A percentile compares a stretch with the other conserved stretches of the same genome.
These are phyloP conservation scores for Macaria notata DNA, from an alignment of 2,888 invertebrate genomes.

Conservation along the genomic window DNA sequence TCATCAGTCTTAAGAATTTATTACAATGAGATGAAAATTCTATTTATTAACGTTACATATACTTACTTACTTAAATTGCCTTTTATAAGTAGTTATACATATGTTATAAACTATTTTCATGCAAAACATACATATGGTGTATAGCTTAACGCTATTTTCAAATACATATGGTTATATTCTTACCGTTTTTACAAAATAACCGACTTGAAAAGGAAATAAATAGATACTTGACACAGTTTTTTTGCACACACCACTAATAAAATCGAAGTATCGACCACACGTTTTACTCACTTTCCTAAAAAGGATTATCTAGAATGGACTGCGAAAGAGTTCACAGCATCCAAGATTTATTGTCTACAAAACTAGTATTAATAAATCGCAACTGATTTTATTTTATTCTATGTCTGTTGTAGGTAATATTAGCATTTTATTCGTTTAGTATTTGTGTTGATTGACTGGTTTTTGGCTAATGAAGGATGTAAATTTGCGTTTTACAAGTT, in stretches of 20 bases:
- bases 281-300: conserved; percentile 6
- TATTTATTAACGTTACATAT: too few relatives aligned
- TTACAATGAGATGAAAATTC: too few relatives aligned
- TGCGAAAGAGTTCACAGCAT: conserved; percentile 13
- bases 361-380: conserved; percentile 2
- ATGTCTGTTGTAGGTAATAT: background rate
- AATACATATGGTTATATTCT: too few relatives aligned
- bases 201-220: background rate
- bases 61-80: too few relatives aligned
- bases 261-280: conserved; percentile 1
- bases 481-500: background rate
- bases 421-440: conserved; percentile 6
- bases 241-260: conserved; percentile 23
- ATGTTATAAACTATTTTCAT: too few relatives aligned
- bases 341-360: conserved; percentile 9
- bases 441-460: background rate
- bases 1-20: too few relatives aligned
- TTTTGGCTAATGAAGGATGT: conserved; percentile 4
- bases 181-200: too few relatives aligned
- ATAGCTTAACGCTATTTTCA: too few relatives aligned
- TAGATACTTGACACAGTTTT: background rate
- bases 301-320: conserved; percentile 13
- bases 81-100: too few relatives aligned
- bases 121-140: too few relatives aligned
- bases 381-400: conserved; percentile 1